Evolutionary conservation across 2,888 invertebrate genomes (phyloP).

Genomic region (Melanostoma scalare): DNA sequence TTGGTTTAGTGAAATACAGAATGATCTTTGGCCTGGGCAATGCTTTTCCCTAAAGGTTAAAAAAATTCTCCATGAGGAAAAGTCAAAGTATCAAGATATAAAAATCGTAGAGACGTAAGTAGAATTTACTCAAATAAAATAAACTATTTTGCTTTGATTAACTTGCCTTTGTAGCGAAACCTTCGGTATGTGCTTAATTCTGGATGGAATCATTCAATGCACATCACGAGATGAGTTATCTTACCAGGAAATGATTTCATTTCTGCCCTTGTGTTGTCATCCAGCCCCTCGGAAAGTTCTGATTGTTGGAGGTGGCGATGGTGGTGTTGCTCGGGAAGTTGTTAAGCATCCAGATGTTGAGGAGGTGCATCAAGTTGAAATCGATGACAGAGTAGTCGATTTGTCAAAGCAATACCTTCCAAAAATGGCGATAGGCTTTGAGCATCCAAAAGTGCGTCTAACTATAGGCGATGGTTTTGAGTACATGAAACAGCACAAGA

Average conservation of each 20-base stretch:
- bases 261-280: constrained; percentile 95
- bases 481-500: constrained; percentile 92
- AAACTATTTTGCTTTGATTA: not conserved
- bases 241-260: constrained; percentile 99
- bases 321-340: constrained; percentile 97
- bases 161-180: constrained; percentile 77
- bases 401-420: constrained; percentile 94
- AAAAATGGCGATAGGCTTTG: constrained; percentile 94
- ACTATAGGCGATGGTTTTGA: constrained; percentile 97
- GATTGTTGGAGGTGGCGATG: constrained; percentile 99
- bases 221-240: constrained; percentile 98
- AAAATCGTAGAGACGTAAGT: constrained; percentile 90
- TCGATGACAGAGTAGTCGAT: constrained; percentile 95
- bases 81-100: constrained; percentile 93
- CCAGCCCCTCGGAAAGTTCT: constrained; percentile 94
- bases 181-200: constrained; percentile 92
- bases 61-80: constrained; percentile 89
- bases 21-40: constrained; percentile 95
- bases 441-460: constrained; percentile 90
- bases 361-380: constrained; percentile 95
- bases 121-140: not conserved
- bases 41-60: constrained; percentile 93
- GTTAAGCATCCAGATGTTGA: constrained; percentile 95
- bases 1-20: constrained; percentile 96
- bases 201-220: constrained; percentile 98